phyloP scores from a whole-genome alignment of 1,140 invertebrate genomes.

The Polyergus mexicanus region DNA sequence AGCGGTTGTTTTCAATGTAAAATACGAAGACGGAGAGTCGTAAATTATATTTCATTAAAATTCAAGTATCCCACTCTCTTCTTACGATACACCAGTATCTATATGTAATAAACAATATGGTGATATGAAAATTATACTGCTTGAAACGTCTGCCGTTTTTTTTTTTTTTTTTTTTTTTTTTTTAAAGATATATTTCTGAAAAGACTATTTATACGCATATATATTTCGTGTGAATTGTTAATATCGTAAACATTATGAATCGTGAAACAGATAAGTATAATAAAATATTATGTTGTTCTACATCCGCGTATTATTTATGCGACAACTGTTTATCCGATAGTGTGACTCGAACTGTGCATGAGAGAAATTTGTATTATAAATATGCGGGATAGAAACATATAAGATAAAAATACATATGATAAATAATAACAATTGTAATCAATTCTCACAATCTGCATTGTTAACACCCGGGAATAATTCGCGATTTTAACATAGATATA shows the following conservation, averaged over 20 bases:
- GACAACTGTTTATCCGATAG: constrained; percentile 18
- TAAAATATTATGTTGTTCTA: constrained; percentile 22
- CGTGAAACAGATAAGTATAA: not conserved
- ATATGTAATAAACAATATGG: constrained; percentile 28
- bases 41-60: constrained; percentile 47
- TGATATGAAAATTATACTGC: constrained; percentile 21
- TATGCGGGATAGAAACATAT: not conserved
- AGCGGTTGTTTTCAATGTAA: constrained; percentile 19
- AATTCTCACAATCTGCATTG: too few species aligned
- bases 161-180: constrained; percentile 17
- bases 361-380: constrained; percentile 1
- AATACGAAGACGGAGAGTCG: not conserved
- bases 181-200: constrained; percentile 28
- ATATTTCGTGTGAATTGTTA: constrained; percentile 18
- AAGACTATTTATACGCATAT: not conserved
- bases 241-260: constrained; percentile 31
- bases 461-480: too few species aligned
- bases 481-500: too few species aligned
- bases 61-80: not conserved
- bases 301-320: constrained; percentile 18
- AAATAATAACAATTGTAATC: too few species aligned
- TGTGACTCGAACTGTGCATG: not conserved
- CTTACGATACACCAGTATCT: not conserved
- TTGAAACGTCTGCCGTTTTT: not conserved
- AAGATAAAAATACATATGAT: too few species aligned